A percentile compares a stretch with the other conserved stretches of the same genome.
phyloP scores from a whole-genome alignment of 1,140 invertebrate genomes.

The Bicyclus anynana region DNA sequence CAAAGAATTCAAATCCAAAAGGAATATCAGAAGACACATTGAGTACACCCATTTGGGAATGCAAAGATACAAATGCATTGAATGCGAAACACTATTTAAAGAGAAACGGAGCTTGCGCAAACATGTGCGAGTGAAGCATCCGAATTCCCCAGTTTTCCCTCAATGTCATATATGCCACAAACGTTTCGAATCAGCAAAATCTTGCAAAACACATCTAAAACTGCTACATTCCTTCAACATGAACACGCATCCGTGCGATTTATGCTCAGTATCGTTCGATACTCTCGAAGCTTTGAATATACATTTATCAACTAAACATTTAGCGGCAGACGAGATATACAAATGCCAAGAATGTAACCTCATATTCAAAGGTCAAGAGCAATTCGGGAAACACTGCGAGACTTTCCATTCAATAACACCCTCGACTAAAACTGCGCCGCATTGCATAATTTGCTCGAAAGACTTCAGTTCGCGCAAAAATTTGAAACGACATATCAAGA shows the following conservation, averaged over 20 bases:
- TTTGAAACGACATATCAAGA: constrained; percentile 55
- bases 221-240: constrained; percentile 54
- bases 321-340: constrained; percentile 49
- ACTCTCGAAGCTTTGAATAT: constrained; percentile 39
- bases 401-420: constrained; percentile 25
- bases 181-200: constrained; percentile 59
- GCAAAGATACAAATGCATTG: constrained; percentile 55
- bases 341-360: constrained; percentile 58
- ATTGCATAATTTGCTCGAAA: constrained; percentile 57
- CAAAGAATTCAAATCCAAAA: constrained; percentile 51
- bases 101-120: constrained; percentile 58
- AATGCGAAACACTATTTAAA: constrained; percentile 57
- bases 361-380: constrained; percentile 49
- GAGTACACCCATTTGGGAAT: constrained; percentile 52
- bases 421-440: constrained; percentile 30
- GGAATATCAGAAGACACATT: constrained; percentile 50
- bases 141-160: constrained; percentile 45
- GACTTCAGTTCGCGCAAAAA: constrained; percentile 61
- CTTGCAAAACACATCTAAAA: constrained; percentile 60
- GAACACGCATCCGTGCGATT: constrained; percentile 46
- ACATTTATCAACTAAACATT: constrained; percentile 48
- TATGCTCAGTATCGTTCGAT: constrained; percentile 47
- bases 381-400: constrained; percentile 49
- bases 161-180: constrained; percentile 58
- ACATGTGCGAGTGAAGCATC: constrained; percentile 52